Conservation (phyloP, 2,797 vertebrate species). For the Huso huso region DNA sequence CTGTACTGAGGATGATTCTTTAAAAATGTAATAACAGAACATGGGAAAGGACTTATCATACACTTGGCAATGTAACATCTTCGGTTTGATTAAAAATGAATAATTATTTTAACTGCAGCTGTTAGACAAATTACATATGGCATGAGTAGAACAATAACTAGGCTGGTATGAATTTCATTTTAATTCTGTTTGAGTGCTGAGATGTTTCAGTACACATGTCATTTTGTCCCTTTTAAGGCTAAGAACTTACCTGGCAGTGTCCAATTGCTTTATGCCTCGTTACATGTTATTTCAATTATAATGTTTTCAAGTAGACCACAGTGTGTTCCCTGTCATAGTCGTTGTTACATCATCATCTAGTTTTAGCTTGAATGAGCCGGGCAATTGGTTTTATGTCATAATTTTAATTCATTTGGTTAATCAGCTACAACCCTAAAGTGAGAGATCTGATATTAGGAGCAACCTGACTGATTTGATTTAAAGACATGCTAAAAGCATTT, state of each 20-base stretch:
- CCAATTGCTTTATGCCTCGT: background rate
- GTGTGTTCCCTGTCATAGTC: conserved; percentile 27
- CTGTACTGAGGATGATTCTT: conserved; percentile 45
- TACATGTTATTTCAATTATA: conserved; percentile 1
- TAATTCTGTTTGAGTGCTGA: conserved; percentile 9
- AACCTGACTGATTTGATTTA: too few relatives aligned
- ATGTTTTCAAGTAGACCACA: conserved; percentile 17
- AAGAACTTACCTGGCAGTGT: background rate
- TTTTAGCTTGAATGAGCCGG: conserved; percentile 36
- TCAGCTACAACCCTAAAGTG: too few relatives aligned
- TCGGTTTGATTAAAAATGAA: conserved; percentile 69
- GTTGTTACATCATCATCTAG: conserved; percentile 28
- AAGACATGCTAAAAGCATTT: too few relatives aligned
- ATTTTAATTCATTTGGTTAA: too few relatives aligned
- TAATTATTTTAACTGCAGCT: conserved; percentile 61
- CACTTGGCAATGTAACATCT: conserved; percentile 48
- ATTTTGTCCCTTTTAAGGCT: background rate
- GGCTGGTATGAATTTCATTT: conserved; percentile 44
- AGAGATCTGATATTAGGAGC: too few relatives aligned
- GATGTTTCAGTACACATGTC: conserved; percentile 7
- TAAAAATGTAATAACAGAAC: conserved; percentile 76
- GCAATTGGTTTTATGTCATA: too few relatives aligned
- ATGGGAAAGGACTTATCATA: conserved; percentile 70
- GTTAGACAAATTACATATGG: conserved; percentile 63
- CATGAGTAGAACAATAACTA: conserved; percentile 67